Evolutionary conservation across 2,888 invertebrate genomes (phyloP).

Genomic region (Parasteatoda lunata): DNA sequence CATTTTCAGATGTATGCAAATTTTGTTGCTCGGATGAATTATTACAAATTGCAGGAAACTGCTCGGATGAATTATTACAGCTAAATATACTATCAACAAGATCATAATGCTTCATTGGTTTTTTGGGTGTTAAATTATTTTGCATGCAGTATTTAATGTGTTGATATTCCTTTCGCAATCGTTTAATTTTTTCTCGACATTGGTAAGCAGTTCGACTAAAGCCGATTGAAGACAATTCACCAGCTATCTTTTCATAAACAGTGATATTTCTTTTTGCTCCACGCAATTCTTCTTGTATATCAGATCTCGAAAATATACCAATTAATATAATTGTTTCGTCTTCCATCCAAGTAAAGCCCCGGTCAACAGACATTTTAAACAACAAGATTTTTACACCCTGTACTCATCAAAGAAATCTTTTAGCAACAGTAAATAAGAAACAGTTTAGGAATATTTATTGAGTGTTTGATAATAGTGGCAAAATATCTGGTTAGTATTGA

Average conservation of each 20-base stretch:
- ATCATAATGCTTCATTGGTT: constrained; percentile 61
- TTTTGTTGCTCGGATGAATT: neutral
- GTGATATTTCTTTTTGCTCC: constrained; percentile 53
- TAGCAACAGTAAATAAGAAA: no score
- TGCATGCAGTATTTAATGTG: constrained; percentile 42
- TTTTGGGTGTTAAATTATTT: constrained; percentile 37
- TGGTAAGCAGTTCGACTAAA: constrained; percentile 60
- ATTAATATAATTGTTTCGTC: constrained; percentile 58
- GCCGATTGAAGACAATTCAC: constrained; percentile 51
- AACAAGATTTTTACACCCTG: neutral
- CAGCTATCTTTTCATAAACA: constrained; percentile 55
- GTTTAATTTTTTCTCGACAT: constrained; percentile 63
- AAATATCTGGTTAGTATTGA: no score
- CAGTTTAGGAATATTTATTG: no score
- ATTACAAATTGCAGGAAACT: neutral
- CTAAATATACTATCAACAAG: constrained; percentile 59
- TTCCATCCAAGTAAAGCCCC: constrained; percentile 66
- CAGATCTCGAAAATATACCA: constrained; percentile 56
- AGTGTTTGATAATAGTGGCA: no score
- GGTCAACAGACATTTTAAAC: constrained; percentile 58
- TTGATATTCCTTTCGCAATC: constrained; percentile 58
- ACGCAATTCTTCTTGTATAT: constrained; percentile 55
- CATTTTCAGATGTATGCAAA: constrained; percentile 46
- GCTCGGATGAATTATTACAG: constrained; percentile 16
- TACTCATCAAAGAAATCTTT: neutral